Conservation (phyloP, 2,113 vertebrate genomes). For the Pseudorasbora parva region DNA sequence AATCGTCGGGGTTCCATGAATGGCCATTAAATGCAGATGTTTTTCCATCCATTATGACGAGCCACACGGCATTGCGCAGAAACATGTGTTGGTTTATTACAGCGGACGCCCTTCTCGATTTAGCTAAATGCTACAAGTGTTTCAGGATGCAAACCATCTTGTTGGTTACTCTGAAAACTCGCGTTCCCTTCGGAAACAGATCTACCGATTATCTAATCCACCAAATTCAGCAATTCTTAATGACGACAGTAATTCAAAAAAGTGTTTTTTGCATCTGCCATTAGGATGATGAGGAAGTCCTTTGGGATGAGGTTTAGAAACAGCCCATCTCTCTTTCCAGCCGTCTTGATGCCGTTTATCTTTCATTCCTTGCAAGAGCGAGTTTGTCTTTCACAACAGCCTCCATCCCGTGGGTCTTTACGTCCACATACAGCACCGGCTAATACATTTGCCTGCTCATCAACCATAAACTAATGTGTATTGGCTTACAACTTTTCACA, state of each 20-base stretch:
- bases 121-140: background rate
- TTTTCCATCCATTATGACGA: constrained; percentile 25
- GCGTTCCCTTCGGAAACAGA: background rate
- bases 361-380: constrained; percentile 42
- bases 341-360: constrained; percentile 40
- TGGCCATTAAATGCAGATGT: constrained; percentile 56
- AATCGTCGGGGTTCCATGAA: constrained; percentile 31
- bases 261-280: constrained; percentile 37
- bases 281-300: constrained; percentile 42
- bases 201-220: constrained; percentile 17
- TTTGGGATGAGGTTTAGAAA: constrained; percentile 49
- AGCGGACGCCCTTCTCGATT: background rate
- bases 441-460: constrained; percentile 44
- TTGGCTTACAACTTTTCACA: constrained; percentile 67
- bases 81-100: constrained; percentile 37
- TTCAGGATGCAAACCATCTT: background rate
- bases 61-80: background rate
- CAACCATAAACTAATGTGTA: constrained; percentile 57
- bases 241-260: constrained; percentile 3
- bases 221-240: constrained; percentile 27
- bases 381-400: constrained; percentile 51
- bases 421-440: constrained; percentile 18
- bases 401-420: constrained; percentile 36
- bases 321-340: constrained; percentile 33
- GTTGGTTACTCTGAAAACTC: background rate